These are phyloP conservation scores for Polypterus senegalus DNA, from an alignment of 2,113 vertebrate species.

Conservation along the genomic window DNA sequence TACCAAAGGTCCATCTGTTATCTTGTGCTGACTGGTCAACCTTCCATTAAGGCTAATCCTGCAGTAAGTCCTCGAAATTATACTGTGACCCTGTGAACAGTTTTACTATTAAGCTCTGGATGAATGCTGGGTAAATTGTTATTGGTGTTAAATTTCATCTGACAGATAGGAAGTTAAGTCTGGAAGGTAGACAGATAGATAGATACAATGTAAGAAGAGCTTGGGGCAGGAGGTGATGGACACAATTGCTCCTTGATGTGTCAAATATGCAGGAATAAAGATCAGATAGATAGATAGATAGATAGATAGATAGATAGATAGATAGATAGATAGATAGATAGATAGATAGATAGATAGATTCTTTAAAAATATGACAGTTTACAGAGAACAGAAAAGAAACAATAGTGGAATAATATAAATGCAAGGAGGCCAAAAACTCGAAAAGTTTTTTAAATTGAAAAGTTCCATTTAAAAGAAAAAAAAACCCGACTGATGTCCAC, in stretches of 20 bases:
- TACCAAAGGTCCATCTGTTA: neutral
- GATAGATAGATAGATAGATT: conserved; percentile 26
- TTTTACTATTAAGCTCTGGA: conserved; percentile 1
- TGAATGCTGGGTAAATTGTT: conserved; percentile 13
- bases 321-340: conserved; percentile 27
- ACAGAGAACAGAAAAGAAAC: too few relatives aligned
- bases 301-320: conserved; percentile 26
- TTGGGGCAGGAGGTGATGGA: too few relatives aligned
- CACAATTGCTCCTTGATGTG: too few relatives aligned
- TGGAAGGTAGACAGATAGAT: conserved; percentile 25
- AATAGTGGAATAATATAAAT: too few relatives aligned
- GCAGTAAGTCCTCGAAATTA: conserved; percentile 5
- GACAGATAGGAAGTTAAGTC: conserved; percentile 24
- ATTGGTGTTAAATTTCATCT: conserved; percentile 30
- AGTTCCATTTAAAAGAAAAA: too few relatives aligned
- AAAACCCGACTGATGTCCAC: too few relatives aligned
- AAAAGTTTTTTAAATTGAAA: too few relatives aligned
- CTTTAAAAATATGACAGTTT: conserved; percentile 10
- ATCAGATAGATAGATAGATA: conserved; percentile 20
- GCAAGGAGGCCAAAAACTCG: too few relatives aligned
- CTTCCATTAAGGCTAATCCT: conserved; percentile 7
- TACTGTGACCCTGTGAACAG: conserved; percentile 1
- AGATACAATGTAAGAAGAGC: conserved; percentile 10
- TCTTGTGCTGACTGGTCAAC: conserved; percentile 1
- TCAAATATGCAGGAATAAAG: too few relatives aligned